phyloP scores from a whole-genome alignment of 1,140 invertebrate genomes.

The Caenorhabditis briggsae region DNA sequence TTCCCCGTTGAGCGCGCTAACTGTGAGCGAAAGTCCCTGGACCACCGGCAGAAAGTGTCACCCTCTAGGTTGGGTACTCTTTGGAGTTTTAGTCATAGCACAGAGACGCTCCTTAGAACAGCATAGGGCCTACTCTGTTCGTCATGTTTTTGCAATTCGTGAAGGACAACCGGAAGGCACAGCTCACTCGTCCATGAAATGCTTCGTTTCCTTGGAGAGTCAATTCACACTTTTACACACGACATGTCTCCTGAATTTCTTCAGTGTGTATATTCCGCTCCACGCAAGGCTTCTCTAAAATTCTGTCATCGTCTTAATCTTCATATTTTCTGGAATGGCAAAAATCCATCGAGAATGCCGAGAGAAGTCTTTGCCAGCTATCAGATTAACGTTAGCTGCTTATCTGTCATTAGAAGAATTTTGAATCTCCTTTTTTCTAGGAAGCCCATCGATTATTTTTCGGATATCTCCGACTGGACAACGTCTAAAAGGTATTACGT shows the following conservation, averaged over 20 bases:
- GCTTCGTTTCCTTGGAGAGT: slow-evolving; percentile 23
- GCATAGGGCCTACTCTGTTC: slow-evolving; percentile 53
- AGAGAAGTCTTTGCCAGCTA: slow-evolving; percentile 51
- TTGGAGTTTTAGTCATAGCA: slow-evolving; percentile 53
- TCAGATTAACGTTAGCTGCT: slow-evolving; percentile 39
- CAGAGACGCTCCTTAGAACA: slow-evolving; percentile 54
- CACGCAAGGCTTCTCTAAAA: slow-evolving; percentile 43
- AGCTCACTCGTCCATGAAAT: slow-evolving; percentile 10
- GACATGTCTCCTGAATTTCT: slow-evolving; percentile 10
- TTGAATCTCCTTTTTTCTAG: not conserved
- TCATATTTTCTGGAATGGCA: slow-evolving; percentile 6
- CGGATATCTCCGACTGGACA: slow-evolving; percentile 41
- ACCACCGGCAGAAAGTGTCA: slow-evolving; percentile 51
- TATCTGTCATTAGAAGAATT: not conserved
- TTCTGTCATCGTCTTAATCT: slow-evolving; percentile 19
- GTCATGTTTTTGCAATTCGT: slow-evolving; percentile 20
- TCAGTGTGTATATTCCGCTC: not conserved
- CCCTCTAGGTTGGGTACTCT: slow-evolving; percentile 53
- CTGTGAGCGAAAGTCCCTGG: slow-evolving; percentile 54
- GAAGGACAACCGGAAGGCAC: not conserved
- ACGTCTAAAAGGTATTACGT: slow-evolving; percentile 37
- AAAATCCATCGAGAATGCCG: slow-evolving; percentile 47
- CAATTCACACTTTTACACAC: slow-evolving; percentile 40
- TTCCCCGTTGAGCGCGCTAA: slow-evolving; percentile 45
- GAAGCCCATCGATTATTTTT: slow-evolving; percentile 29